Conservation (phyloP, 2,113 vertebrate species). For the Aramus guarauna region DNA sequence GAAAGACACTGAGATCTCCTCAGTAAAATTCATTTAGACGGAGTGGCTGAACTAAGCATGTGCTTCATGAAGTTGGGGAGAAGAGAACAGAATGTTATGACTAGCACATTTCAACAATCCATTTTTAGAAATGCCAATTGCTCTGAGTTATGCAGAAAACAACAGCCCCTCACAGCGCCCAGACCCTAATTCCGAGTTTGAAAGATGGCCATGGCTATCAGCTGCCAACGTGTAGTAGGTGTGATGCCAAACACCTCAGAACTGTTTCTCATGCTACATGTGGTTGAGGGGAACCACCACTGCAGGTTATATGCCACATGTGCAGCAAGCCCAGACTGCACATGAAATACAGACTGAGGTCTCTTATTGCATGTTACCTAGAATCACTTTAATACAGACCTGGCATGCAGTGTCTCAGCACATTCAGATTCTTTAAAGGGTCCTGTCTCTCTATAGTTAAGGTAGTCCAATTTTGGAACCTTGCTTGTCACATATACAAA, state of each 20-base stretch:
- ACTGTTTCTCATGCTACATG: neutral
- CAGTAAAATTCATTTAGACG: neutral
- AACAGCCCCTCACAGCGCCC: neutral
- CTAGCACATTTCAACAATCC: constrained; percentile 56
- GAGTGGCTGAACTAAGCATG: constrained; percentile 17
- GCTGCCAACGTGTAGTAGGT: neutral
- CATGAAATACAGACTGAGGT: neutral
- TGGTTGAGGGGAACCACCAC: neutral
- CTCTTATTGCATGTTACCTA: neutral
- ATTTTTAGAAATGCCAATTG: constrained; percentile 55
- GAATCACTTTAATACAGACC: neutral
- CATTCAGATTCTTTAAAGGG: neutral
- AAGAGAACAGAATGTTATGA: constrained; percentile 59
- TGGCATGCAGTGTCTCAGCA: neutral
- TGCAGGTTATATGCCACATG: neutral
- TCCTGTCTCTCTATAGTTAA: neutral
- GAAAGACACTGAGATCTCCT: neutral
- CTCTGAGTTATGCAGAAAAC: constrained; percentile 36
- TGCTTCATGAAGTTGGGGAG: constrained; percentile 4
- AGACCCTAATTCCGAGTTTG: neutral
- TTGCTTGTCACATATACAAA: neutral
- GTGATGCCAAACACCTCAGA: neutral
- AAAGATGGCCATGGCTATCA: constrained; percentile 17
- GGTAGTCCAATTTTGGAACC: neutral
- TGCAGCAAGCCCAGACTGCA: neutral